These are phyloP conservation scores for Nomada flava DNA, from an alignment of 2,888 invertebrate species.

Conservation along the genomic window DNA sequence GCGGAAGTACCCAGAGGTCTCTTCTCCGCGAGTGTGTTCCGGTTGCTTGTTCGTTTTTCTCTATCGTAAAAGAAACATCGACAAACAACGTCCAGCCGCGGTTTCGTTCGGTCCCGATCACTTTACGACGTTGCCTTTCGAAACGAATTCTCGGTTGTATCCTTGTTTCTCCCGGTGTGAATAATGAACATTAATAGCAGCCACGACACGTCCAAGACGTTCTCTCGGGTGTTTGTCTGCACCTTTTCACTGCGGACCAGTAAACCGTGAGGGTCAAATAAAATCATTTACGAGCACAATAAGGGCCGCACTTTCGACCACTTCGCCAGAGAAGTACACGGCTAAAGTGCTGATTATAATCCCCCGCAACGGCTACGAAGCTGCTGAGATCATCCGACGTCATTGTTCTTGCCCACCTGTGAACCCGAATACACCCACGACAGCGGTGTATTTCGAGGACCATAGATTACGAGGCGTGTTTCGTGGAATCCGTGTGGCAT, in stretches of 20 bases:
- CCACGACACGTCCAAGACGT: constrained; percentile 57
- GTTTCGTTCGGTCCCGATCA: constrained; percentile 5
- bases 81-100: neutral
- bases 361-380: constrained; percentile 71
- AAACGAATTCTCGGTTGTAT: constrained; percentile 47
- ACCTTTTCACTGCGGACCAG: constrained; percentile 50
- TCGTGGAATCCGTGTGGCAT: constrained; percentile 19
- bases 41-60: neutral
- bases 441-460: neutral
- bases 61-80: constrained; percentile 9
- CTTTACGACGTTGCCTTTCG: neutral
- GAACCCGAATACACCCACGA: constrained; percentile 8
- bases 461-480: neutral
- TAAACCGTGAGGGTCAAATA: constrained; percentile 76
- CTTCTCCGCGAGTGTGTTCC: constrained; percentile 14
- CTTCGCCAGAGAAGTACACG: constrained; percentile 69
- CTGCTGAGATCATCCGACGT: constrained; percentile 74
- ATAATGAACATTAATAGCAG: constrained; percentile 68
- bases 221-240: constrained; percentile 60
- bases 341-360: constrained; percentile 79
- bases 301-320: constrained; percentile 60
- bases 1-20: too few species aligned
- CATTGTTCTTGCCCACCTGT: constrained; percentile 73
- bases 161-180: constrained; percentile 36
- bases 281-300: constrained; percentile 78